Base-by-base conservation (phyloP, 1,140 invertebrate genomes). In the Pissodes strobi region DNA sequence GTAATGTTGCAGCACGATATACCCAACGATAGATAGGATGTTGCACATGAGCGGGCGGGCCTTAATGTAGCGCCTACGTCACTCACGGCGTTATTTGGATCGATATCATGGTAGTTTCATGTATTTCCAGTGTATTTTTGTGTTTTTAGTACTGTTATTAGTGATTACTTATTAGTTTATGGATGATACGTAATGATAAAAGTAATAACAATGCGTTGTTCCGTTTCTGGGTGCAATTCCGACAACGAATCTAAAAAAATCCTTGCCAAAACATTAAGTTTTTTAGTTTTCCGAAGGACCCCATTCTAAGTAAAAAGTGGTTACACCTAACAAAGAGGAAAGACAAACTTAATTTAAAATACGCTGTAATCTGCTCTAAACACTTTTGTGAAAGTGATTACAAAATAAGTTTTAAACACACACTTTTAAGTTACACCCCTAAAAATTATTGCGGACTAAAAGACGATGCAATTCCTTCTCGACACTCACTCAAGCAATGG, bases 381-480 rank as follows among this genome's bases (percentile, higher is more conserved):
- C 62, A 64, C 53, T 64, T 64, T 25, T 1, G n/a, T 19, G 52
- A 58, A 21, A 48, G 5, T 46, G 38, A 58, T 37, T 64, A 58
- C 13, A 37, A 57, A 38, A 12, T 39, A 8, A 64, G 58, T 34
- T 45, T 64, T 8, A 64, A 64, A 64, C 52, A 58, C 41, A 30
- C 37, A 19, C 27, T 64, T 27, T 22, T 46, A 6, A 37, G 37
- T 17, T 64, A 64, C 15, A 25, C 8, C 3, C 41, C 53, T 18
- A 64, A 58, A 64, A 64, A 64, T 48, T 57, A 34, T 48, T n/a
- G 62, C 1, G 41, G 21, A 27, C 51, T 64, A n/a, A 64, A 58
- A 9, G 19, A 43, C 9, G 62, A 57, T 34, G 53, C 48, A 15
- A 43, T 64, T 25, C 62, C 62, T 43, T 19, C 39, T 1, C 59